These are phyloP conservation scores for Xanthorhoe spadicearia DNA, from an alignment of 2,888 invertebrate genomes.

Conservation along the genomic window DNA sequence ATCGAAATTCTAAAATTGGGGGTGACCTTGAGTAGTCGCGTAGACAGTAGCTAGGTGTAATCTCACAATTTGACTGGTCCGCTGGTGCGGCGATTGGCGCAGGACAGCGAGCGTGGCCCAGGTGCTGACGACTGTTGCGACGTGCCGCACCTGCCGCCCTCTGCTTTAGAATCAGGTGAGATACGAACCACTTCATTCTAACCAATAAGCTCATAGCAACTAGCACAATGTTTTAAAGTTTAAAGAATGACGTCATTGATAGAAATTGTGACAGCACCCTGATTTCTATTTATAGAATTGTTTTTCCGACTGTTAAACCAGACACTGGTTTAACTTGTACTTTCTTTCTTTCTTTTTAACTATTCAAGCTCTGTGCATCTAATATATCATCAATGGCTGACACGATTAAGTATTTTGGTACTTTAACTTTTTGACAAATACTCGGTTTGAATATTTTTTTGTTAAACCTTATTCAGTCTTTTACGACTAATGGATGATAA, in stretches of 20 bases:
- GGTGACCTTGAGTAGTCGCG: slow-evolving; percentile 52
- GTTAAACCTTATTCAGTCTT: background rate
- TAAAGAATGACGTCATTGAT: too few relatives aligned
- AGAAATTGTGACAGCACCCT: too few relatives aligned
- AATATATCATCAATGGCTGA: too few relatives aligned
- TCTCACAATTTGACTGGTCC: slow-evolving; percentile 85
- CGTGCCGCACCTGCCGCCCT: slow-evolving; percentile 82
- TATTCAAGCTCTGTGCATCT: too few relatives aligned
- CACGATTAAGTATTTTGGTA: too few relatives aligned
- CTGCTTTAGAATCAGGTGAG: slow-evolving; percentile 81
- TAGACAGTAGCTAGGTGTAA: slow-evolving; percentile 80
- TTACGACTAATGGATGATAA: background rate
- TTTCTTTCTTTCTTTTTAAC: too few relatives aligned
- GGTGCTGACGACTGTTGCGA: slow-evolving; percentile 83
- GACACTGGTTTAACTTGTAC: too few relatives aligned
- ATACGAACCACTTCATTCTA: slow-evolving; percentile 9
- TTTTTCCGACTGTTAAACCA: too few relatives aligned
- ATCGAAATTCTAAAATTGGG: slow-evolving; percentile 28
- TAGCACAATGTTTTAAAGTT: background rate
- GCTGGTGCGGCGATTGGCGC: slow-evolving; percentile 84
- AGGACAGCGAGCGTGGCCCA: slow-evolving; percentile 82
- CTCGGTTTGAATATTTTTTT: background rate
- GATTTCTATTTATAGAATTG: too few relatives aligned
- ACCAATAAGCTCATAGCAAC: background rate
- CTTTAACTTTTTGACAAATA: background rate